Percentiles rank a stretch among this genome's conserved stretches.
phyloP scores from a whole-genome alignment of 2,888 invertebrate genomes.

The Drosophila heteroneura region DNA sequence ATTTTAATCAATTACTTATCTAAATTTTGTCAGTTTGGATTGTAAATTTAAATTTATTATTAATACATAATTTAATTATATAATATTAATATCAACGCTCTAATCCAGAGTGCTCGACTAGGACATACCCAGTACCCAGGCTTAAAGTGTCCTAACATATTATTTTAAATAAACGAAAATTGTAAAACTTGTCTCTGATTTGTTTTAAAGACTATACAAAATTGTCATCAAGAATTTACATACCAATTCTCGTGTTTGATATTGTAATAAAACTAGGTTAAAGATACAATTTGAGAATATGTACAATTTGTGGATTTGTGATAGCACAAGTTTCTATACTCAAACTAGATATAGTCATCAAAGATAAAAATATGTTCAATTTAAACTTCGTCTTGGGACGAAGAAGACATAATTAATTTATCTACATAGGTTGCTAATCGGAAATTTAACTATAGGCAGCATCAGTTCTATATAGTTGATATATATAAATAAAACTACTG shows the following conservation, averaged over 20 bases:
- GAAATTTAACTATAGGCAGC: background rate
- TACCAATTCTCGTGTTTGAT: background rate
- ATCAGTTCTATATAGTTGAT: background rate
- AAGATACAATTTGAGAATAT: background rate
- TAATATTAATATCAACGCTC: background rate
- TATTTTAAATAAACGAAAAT: background rate
- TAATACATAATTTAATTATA: background rate
- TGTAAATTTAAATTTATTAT: background rate
- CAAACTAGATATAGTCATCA: background rate
- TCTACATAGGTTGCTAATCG: background rate
- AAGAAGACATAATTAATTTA: background rate
- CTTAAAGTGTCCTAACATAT: background rate
- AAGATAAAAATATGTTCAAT: background rate
- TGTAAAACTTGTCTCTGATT: background rate
- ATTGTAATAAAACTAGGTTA: background rate
- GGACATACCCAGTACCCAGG: conserved; percentile 6
- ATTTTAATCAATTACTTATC: background rate
- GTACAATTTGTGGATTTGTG: background rate
- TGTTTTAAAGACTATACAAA: background rate
- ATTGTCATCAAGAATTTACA: background rate
- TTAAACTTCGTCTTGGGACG: background rate
- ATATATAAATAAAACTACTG: background rate
- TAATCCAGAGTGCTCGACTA: conserved; percentile 4
- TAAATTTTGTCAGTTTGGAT: background rate
- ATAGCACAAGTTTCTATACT: background rate